Base-by-base conservation (phyloP, 2,888 invertebrate species). In the Agrochola litura region DNA sequence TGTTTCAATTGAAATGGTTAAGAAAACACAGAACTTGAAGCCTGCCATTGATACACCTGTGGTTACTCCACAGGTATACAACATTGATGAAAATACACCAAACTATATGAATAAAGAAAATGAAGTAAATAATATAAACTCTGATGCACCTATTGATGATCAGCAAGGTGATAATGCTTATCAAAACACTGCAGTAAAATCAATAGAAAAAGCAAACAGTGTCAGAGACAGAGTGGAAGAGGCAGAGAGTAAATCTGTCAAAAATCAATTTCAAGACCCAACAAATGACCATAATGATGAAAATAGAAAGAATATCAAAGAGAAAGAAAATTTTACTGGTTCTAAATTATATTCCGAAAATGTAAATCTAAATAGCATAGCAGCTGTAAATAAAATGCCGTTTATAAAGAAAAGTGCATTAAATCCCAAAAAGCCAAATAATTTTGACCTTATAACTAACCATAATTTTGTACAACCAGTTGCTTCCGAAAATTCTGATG, bases 1-100 rank as follows among this genome's bases (percentile, higher is more conserved):
- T 94, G 93, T 96, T 71, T 97, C 97, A 52, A 95, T 96, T 86
- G 95, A 96, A 91, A 95, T 94, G 94, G 93, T 92, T 80, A 95
- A 96, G 81, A 96, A 93, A 86, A 90, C 91, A 67, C 91, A 95
- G 86, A 91, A 75, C 75, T 77, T 88, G 58, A 91, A 92, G 79
- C 76, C 79, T 58, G 83, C 73, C 52, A 69, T 70, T 37, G 83
- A 80, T 68, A 74, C 83, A 75, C 84, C 84, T 67, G 60, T 77
- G 49, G 73, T 63, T 73, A 84, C 86, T 43, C 77, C 86, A 78
- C 88, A 87, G 58, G 78, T 83, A 46, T 89, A 89, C 79, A 88
- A 88, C 37, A 94, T 94, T 76, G 94, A 95, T 91, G 94, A 94
- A 54, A 92, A 93, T 78, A 95, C 93, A 71, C 94, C 93, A 74